Evolutionary conservation across 2,113 vertebrate species (phyloP), one percentile per base, ranked within the genome.

Genomic region (Picathartes gymnocephalus): DNA sequence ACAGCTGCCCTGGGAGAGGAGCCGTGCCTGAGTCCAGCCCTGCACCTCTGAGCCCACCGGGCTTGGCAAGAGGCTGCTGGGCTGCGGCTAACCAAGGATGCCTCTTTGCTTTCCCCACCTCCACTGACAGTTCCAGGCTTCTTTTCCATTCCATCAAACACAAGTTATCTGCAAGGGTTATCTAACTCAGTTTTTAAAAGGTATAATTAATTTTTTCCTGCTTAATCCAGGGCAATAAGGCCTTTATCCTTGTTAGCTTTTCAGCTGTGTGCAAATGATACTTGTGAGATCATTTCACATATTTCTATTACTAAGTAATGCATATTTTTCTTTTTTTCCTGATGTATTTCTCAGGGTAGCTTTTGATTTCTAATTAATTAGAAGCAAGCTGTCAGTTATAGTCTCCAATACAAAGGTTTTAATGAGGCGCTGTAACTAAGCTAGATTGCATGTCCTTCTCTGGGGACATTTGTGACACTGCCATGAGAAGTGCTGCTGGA

Each of bases 281-380:
- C 47, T 70, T 69, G 24, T 73, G 57, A 91, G 81, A 66, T 82
- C 12, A 42, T 74, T 64, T 76, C 73, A 64, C 16, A 18, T 45
- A 60, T 45, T 88, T 47, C 44, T 69, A 2, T 81, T 51, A 77
- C 68, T 71, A 86, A 66, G 17, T 71, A 78, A 80, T 90, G 66
- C 1, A 3, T 58, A 45, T 51, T 88, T 74, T 80, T 85, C 33
- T 61, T 81, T 81, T 81, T 61, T 84, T 42, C 28, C 13, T 48
- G 25, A 58, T 88, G 5, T 28, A 28, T 95, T 70, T 87, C 79
- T 84, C 78, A 64, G 57, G 31, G 39, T 88, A 81, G 62, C 37
- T 86, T 88, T 82, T 86, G 79, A 58, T 92, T 95, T 81, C 47
- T 66, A 68, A 77, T 87, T 88, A 90, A 66, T 86, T 90, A 87